Evolutionary conservation across 2,113 vertebrate species (phyloP).

Genomic region (Cyanoramphus novaezelandiae): DNA sequence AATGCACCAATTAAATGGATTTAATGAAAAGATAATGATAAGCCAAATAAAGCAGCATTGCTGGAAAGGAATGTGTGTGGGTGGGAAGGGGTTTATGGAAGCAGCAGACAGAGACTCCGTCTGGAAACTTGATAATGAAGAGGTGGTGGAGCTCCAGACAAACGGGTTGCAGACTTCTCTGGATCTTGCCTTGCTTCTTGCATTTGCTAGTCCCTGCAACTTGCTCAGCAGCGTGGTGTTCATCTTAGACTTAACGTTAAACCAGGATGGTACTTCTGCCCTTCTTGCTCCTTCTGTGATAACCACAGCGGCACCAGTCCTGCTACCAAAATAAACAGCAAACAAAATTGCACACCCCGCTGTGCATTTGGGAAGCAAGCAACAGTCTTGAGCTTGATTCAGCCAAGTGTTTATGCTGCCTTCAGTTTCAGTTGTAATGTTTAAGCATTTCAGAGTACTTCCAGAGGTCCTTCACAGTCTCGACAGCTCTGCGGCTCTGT

Average conservation of each 20-base stretch:
- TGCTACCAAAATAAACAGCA: neutral
- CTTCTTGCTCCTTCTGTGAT: neutral
- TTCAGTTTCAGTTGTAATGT: neutral
- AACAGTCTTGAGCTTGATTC: neutral
- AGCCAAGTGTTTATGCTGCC: neutral
- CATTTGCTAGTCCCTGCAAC: neutral
- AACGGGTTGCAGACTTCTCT: neutral
- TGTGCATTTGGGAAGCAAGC: neutral
- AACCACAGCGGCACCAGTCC: neutral
- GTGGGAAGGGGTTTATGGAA: slow-evolving; percentile 26
- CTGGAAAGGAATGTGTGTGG: slow-evolving; percentile 57
- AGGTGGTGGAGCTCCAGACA: neutral
- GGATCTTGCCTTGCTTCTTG: neutral
- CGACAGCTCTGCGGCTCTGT: neutral
- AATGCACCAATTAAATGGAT: slow-evolving; percentile 21
- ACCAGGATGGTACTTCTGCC: neutral
- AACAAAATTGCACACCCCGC: rapidly evolving
- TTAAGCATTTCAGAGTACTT: neutral
- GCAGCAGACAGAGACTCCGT: neutral
- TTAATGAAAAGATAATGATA: slow-evolving; percentile 34
- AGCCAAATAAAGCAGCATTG: slow-evolving; percentile 46
- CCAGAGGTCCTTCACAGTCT: neutral
- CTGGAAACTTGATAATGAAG: slow-evolving; percentile 1
- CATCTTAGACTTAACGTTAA: neutral
- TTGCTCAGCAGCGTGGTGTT: neutral